Evolutionary conservation across 2,113 vertebrate genomes (phyloP).

Genomic region (Caranx ignobilis): DNA sequence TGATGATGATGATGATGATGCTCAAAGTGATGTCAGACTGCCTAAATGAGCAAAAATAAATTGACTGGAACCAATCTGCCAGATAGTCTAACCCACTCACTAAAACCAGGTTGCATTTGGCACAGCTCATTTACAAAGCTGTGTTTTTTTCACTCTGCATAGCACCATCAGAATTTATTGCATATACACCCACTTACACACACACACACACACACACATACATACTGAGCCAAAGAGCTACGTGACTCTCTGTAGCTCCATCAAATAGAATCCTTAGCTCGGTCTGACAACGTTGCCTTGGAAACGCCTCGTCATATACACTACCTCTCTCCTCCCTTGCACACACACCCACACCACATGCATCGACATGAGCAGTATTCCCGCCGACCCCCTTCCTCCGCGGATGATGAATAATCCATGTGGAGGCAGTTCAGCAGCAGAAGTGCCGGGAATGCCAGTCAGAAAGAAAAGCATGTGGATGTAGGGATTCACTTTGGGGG

Average conservation of each 20-base stretch:
- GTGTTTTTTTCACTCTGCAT: not conserved
- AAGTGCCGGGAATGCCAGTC: constrained; percentile 52
- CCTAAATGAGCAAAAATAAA: not conserved
- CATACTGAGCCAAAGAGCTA: constrained; percentile 2
- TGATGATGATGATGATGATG: constrained; percentile 24
- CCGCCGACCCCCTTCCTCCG: constrained; percentile 44
- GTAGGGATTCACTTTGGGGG: constrained; percentile 32
- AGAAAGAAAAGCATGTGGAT: constrained; percentile 52
- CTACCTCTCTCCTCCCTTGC: constrained; percentile 36
- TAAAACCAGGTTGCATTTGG: not conserved
- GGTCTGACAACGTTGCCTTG: constrained; percentile 72
- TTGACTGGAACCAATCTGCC: not conserved
- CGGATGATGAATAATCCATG: constrained; percentile 72
- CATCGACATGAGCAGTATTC: constrained; percentile 58
- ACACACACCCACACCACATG: constrained; percentile 57
- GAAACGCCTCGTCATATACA: constrained; percentile 71
- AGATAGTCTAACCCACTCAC: not conserved
- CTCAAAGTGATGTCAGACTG: constrained; percentile 34
- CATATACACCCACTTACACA: constrained; percentile 15
- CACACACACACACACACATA: constrained; percentile 13
- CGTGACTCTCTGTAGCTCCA: constrained; percentile 43
- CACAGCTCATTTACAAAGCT: not conserved
- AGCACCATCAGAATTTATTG: constrained; percentile 27
- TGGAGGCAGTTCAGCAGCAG: constrained; percentile 61
- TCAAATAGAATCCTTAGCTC: constrained; percentile 51